phyloP scores from a whole-genome alignment of 1,140 invertebrate species.

The Sycobia sp. region DNA sequence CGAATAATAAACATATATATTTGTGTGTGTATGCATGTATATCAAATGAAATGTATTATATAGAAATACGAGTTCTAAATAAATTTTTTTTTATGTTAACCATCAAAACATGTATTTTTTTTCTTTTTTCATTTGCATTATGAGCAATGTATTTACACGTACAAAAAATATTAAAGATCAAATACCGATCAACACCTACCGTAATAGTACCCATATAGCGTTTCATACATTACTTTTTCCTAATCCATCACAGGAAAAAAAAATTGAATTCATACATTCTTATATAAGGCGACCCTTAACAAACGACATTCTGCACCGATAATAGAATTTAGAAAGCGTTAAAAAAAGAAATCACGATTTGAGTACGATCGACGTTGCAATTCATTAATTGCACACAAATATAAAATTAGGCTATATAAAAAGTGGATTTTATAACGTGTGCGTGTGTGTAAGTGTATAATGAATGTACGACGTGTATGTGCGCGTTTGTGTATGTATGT shows the following conservation, averaged over 20 bases:
- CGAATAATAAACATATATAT: constrained; percentile 2
- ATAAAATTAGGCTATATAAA: constrained; percentile 58
- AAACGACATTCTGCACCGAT: constrained; percentile 32
- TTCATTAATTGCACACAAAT: constrained; percentile 47
- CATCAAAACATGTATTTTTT: constrained; percentile 34
- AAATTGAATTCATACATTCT: constrained; percentile 29
- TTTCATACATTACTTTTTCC: constrained; percentile 34
- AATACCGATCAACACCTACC: constrained; percentile 31
- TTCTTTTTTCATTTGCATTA: constrained; percentile 2
- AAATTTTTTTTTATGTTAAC: constrained; percentile 31
- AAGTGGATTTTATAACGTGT: constrained; percentile 38
- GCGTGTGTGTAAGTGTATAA: constrained; percentile 24
- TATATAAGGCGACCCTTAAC: constrained; percentile 29
- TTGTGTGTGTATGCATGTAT: not conserved
- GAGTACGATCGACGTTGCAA: constrained; percentile 37
- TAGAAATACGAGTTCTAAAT: constrained; percentile 17
- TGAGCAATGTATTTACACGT: constrained; percentile 35
- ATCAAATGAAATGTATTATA: constrained; percentile 29
- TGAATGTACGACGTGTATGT: constrained; percentile 19
- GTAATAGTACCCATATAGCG: constrained; percentile 32
- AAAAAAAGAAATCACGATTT: constrained; percentile 38
- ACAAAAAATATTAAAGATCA: constrained; percentile 37
- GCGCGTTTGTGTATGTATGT: too few species aligned
- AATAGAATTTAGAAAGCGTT: constrained; percentile 34
- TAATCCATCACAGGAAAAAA: constrained; percentile 32